Conservation (phyloP, 2,113 vertebrate genomes). For the Gallinago undulata region DNA sequence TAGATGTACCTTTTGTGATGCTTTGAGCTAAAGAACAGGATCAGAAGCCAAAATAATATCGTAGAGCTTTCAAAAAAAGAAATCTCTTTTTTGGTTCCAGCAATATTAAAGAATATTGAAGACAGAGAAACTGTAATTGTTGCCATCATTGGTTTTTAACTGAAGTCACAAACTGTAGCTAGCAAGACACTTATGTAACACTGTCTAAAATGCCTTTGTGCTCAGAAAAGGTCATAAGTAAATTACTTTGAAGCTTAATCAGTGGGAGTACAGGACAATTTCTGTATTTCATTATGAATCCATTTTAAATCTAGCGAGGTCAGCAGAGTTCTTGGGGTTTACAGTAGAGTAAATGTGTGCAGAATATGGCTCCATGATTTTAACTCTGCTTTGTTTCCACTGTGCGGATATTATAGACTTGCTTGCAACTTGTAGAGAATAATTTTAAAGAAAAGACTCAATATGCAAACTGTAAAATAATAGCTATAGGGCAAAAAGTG, state of each 20-base stretch:
- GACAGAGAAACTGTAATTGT: background rate
- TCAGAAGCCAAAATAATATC: background rate
- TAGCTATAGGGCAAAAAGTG: background rate
- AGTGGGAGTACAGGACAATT: background rate
- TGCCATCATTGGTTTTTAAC: background rate
- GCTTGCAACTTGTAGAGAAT: background rate
- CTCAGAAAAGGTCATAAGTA: constrained; percentile 25
- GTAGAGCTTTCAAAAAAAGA: background rate
- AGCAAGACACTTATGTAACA: background rate
- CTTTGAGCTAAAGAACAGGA: background rate
- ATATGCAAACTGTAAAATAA: background rate
- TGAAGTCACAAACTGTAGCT: background rate
- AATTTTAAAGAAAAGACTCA: background rate
- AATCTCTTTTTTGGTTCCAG: background rate
- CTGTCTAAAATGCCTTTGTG: background rate
- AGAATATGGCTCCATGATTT: background rate
- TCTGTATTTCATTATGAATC: constrained; percentile 1
- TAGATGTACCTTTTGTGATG: background rate
- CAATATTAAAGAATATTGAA: background rate
- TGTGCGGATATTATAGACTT: background rate
- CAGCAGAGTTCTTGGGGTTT: background rate
- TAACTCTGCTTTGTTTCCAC: background rate
- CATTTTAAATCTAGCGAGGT: background rate
- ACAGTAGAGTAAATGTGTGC: background rate
- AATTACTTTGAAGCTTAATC: background rate